A percentile compares a stretch with the other conserved stretches of the same genome.
phyloP scores from a whole-genome alignment of 2,797 vertebrate genomes.

The Rhyacichthys aspro region DNA sequence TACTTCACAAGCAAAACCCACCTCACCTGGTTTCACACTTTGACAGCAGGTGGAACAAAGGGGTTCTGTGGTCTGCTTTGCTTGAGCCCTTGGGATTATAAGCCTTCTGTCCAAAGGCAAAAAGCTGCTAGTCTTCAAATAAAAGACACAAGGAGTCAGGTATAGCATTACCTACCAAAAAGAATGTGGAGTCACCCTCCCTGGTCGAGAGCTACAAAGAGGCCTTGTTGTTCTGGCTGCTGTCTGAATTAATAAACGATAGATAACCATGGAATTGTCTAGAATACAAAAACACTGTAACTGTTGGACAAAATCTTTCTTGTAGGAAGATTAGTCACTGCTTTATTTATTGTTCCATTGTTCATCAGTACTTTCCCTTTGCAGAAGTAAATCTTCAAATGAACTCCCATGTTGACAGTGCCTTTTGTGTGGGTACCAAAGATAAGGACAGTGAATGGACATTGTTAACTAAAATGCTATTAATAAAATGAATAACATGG shows the following conservation, averaged over 20 bases:
- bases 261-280: too few species aligned
- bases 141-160: not conserved
- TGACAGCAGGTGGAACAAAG: too few species aligned
- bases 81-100: not conserved
- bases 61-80: not conserved
- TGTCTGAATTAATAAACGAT: too few species aligned
- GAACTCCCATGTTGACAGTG: not conserved
- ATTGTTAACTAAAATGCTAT: not conserved
- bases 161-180: not conserved
- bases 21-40: too few species aligned
- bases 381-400: too few species aligned
- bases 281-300: too few species aligned
- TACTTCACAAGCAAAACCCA: too few species aligned
- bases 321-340: too few species aligned
- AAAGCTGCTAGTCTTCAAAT: not conserved
- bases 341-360: too few species aligned
- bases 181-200: not conserved
- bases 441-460: not conserved
- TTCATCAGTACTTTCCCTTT: too few species aligned
- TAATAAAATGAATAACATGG: not conserved
- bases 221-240: not conserved
- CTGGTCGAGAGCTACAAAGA: slow-evolving; percentile 1
- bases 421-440: not conserved
- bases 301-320: too few species aligned
- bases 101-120: not conserved